Base-by-base conservation (phyloP, 2,888 invertebrate species). In the Abscondita cerata region DNA sequence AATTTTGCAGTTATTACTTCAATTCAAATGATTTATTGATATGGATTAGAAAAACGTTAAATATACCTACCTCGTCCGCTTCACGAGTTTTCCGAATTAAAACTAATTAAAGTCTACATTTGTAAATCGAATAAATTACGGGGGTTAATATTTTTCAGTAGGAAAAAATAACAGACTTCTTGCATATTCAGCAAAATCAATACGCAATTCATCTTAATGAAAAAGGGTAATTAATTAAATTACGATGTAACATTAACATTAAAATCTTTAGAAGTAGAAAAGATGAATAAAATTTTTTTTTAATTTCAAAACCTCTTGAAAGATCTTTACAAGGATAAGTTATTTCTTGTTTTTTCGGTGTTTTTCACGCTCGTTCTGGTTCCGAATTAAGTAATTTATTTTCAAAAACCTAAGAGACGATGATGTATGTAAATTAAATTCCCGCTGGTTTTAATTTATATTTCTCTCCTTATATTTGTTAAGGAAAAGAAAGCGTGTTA, bases 361-460 rank as follows among this genome's bases (percentile, higher is more conserved):
- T 62, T 62, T 57, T 56, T 61, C 61, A 33, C 52, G 52, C 52
- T 48, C 55, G 53, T 20, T 58, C 46, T 44, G 47, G 34, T 56
- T 52, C 53, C 54, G 55, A 56, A 61, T 61, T 63, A 52, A 8
- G 62, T 54, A 55, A 68, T 68, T 68, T 66, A 68, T 68, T 62
- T 64, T 68, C 62, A 68, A 64, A 68, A 66, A 66, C 62, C 57
- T 50, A 55, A 52, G 55, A 62, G 64, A 62, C 60, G 62, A 55
- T 64, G 66, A 65, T 64, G 59, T 64, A 67, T 67, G 67, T 60
- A 66, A 66, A 68, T 68, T 64, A 64, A 68, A 68, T 62, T 57
- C 53, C 55, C 48, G 40, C 63, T 63, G 61, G 60, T 68, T 64
- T 60, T 65, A 65, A 68, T 64, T 68, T 68, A 65, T 65, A 62